These are phyloP conservation scores for Heliconius hortense DNA, from an alignment of 2,888 invertebrate genomes.

Conservation along the genomic window DNA sequence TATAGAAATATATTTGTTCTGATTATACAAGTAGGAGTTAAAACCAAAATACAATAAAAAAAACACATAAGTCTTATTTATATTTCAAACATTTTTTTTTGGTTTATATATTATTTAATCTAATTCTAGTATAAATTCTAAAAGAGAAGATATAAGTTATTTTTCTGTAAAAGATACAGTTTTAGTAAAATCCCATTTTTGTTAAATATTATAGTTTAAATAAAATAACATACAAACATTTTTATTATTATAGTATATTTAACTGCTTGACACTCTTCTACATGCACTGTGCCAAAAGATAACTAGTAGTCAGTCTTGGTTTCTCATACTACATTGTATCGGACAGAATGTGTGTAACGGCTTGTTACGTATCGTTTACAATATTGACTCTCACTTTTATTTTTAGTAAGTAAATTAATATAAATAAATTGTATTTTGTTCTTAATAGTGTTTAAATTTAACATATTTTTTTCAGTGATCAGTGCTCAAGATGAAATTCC, in stretches of 20 bases:
- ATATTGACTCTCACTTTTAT: conserved; percentile 42
- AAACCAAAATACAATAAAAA: too few species aligned
- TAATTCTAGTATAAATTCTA: too few species aligned
- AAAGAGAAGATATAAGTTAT: too few species aligned
- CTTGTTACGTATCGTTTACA: conserved; percentile 49
- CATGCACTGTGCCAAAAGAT: conserved; percentile 47
- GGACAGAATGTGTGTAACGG: conserved; percentile 57
- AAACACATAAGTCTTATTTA: too few species aligned
- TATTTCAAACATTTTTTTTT: too few species aligned
- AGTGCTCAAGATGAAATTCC: conserved; percentile 29
- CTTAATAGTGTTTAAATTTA: conserved; percentile 19
- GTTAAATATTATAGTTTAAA: too few species aligned
- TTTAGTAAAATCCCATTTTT: too few species aligned
- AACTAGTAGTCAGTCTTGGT: conserved; percentile 38
- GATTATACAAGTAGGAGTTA: too few species aligned
- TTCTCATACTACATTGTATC: conserved; percentile 50
- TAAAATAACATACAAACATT: conserved; percentile 37
- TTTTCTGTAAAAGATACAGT: too few species aligned
- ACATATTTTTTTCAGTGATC: conserved; percentile 46
- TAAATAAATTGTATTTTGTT: neutral
- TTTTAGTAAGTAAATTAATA: conserved; percentile 46
- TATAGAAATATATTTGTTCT: too few species aligned
- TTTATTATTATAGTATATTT: neutral
- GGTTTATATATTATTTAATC: too few species aligned
- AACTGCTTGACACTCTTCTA: conserved; percentile 39